Percentiles rank a stretch among this genome's conserved stretches.
Evolutionary conservation across 2,888 invertebrate species (phyloP).

Genomic region (Standfussiana lucernea): DNA sequence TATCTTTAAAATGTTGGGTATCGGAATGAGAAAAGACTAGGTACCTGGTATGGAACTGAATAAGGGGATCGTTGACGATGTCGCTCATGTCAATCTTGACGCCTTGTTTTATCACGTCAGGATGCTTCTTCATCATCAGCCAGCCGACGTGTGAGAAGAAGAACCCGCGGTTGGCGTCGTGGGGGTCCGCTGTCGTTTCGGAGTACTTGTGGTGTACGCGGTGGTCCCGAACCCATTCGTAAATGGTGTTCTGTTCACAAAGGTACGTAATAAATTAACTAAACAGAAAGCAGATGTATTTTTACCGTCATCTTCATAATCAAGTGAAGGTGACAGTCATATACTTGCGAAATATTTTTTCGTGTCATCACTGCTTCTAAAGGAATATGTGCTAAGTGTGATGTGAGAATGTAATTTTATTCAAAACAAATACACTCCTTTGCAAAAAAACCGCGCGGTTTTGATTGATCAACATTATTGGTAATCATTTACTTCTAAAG

Average conservation of each 20-base stretch:
- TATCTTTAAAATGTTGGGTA: not conserved
- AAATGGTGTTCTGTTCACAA: conserved; percentile 91
- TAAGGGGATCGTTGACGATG: conserved; percentile 93
- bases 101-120: conserved; percentile 95
- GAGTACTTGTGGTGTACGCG: conserved; percentile 94
- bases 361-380: not conserved
- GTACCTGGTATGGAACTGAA: conserved; percentile 94
- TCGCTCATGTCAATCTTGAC: conserved; percentile 95
- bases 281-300: not conserved
- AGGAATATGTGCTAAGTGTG: not conserved
- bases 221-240: conserved; percentile 94
- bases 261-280: conserved; percentile 1
- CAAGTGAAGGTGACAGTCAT: not conserved
- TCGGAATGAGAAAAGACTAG: not conserved
- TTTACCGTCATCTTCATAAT: not conserved
- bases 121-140: conserved; percentile 97
- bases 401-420: conserved; percentile 6
- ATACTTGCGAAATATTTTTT: not conserved
- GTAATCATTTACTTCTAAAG: too few species aligned
- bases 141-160: conserved; percentile 98
- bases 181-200: conserved; percentile 96
- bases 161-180: conserved; percentile 95
- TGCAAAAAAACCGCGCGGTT: too few species aligned
- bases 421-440: conserved; percentile 8
- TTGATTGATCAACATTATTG: too few species aligned